Evolutionary conservation across 1,140 invertebrate genomes (phyloP).

Genomic region (Philotrypesis tridentata): DNA sequence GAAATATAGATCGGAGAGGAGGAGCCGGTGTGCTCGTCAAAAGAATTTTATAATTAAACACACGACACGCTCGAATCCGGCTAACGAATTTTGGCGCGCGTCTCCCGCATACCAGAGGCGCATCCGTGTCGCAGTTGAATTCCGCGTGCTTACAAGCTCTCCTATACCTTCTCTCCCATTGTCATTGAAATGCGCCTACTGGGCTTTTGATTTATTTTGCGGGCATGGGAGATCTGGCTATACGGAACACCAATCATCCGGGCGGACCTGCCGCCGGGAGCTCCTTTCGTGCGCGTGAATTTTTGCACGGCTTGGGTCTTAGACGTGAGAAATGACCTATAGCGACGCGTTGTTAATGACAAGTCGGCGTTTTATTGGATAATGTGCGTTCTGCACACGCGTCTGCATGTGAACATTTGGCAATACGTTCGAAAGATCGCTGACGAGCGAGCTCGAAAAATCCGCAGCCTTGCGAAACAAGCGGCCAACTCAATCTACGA

Average conservation of each 20-base stretch:
- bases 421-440: no score
- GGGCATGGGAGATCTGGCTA: slow-evolving; percentile 44
- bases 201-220: slow-evolving; percentile 69
- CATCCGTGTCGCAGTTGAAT: slow-evolving; percentile 56
- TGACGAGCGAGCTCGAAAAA: not conserved
- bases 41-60: slow-evolving; percentile 42
- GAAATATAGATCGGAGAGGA: not conserved
- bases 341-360: no score
- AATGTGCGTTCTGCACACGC: no score
- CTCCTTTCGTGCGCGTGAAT: not conserved
- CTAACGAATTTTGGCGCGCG: slow-evolving; percentile 35
- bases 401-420: no score
- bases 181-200: slow-evolving; percentile 64
- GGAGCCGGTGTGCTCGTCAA: not conserved
- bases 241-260: not conserved
- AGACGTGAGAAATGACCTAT: no score
- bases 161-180: slow-evolving; percentile 60
- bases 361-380: no score
- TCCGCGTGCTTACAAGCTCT: slow-evolving; percentile 45
- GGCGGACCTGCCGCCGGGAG: not conserved
- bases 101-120: slow-evolving; percentile 23
- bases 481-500: not conserved
- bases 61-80: slow-evolving; percentile 33
- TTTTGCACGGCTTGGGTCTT: no score
- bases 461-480: not conserved